These are phyloP conservation scores for Helicolenus hilgendorfi DNA, from an alignment of 2,797 vertebrate genomes.

Conservation along the genomic window DNA sequence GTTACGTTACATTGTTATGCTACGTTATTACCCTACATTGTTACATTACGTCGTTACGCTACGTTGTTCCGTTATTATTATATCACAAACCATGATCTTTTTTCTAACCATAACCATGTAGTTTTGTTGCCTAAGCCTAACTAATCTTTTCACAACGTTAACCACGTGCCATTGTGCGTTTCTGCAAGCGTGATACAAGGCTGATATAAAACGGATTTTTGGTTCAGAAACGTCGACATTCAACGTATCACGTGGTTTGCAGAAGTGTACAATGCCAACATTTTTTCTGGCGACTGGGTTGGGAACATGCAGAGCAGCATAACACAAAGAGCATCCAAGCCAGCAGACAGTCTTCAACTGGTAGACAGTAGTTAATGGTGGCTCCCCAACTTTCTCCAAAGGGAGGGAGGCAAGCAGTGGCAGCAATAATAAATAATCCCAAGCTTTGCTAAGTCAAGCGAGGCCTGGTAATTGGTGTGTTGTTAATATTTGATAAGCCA, in stretches of 20 bases:
- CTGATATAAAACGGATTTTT: not conserved
- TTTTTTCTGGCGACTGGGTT: not conserved
- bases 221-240: not conserved
- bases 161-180: too few relatives aligned
- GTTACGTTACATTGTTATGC: too few relatives aligned
- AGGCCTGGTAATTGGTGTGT: conserved; percentile 63
- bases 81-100: too few relatives aligned
- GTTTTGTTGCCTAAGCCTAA: too few relatives aligned
- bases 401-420: conserved; percentile 2
- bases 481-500: conserved; percentile 69
- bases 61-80: too few relatives aligned
- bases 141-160: too few relatives aligned
- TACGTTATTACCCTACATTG: too few relatives aligned
- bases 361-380: conserved; percentile 28
- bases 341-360: not conserved
- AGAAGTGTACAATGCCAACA: not conserved
- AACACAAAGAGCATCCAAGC: conserved; percentile 9
- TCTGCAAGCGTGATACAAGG: not conserved
- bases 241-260: not conserved
- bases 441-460: conserved; percentile 54
- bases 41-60: too few relatives aligned
- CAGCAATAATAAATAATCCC: conserved; percentile 63
- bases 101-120: too few relatives aligned
- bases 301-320: not conserved
- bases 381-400: conserved; percentile 23